Conservation (phyloP, 2,797 vertebrate species). For the Clarias pachynema region DNA sequence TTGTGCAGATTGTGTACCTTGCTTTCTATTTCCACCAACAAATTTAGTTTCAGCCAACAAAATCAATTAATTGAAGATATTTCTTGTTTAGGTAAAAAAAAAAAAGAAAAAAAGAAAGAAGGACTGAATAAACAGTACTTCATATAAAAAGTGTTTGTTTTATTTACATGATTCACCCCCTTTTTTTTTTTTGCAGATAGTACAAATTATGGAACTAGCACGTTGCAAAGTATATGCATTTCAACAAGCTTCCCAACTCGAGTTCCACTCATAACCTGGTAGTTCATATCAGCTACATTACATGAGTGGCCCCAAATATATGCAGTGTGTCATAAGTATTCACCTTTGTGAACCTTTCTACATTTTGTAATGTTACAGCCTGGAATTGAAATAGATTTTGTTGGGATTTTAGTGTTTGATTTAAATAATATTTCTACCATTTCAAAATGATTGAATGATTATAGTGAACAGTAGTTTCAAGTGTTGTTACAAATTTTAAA, state of each 20-base stretch:
- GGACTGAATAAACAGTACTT: not conserved
- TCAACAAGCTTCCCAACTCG: not conserved
- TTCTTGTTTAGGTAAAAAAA: not conserved
- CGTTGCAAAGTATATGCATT: not conserved
- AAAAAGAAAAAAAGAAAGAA: not conserved
- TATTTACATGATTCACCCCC: not conserved
- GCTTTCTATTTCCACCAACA: not conserved
- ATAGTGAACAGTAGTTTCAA: not conserved
- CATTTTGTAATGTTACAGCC: not conserved
- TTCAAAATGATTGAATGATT: not conserved
- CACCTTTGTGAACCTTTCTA: not conserved
- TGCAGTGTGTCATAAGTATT: not conserved
- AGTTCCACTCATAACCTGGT: not conserved
- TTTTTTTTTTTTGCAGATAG: too few relatives aligned
- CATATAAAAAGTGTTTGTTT: not conserved
- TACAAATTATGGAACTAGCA: not conserved
- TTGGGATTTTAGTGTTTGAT: constrained; percentile 4
- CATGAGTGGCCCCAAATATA: not conserved
- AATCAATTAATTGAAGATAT: not conserved
- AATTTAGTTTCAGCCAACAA: not conserved
- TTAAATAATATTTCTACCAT: not conserved
- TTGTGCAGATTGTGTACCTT: not conserved
- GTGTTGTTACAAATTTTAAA: not conserved
- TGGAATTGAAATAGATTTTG: not conserved
- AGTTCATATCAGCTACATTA: not conserved